Evolutionary conservation across 1,140 invertebrate genomes (phyloP).

Genomic region (Dendrolimus kikuchii): DNA sequence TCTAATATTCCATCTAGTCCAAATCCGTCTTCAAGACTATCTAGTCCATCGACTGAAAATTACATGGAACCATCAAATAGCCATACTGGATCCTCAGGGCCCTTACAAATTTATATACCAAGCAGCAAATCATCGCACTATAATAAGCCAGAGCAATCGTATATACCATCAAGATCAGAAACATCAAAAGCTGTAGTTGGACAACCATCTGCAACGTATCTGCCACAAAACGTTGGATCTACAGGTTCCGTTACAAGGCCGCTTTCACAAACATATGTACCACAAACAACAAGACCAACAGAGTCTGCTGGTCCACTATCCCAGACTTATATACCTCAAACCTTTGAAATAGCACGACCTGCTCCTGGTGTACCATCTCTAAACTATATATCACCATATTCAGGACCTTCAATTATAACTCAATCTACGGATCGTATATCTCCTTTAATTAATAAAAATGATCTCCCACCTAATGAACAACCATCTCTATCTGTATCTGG

Average conservation of each 20-base stretch:
- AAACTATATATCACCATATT: neutral
- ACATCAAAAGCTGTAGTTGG: no score
- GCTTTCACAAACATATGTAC: conserved; percentile 6
- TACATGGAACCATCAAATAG: conserved; percentile 5
- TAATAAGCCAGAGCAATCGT: no score
- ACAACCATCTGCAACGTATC: conserved; percentile 14
- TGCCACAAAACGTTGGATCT: conserved; percentile 11
- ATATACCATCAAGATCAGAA: no score
- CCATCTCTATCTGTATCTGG: neutral
- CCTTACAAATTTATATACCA: neutral
- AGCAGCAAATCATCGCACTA: no score
- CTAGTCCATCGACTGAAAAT: neutral
- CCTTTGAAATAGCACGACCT: neutral
- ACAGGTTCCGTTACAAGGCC: neutral
- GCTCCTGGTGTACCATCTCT: conserved; percentile 2
- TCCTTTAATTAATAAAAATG: neutral
- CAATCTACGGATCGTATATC: neutral
- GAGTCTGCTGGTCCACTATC: conserved; percentile 4
- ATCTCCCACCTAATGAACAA: conserved; percentile 2
- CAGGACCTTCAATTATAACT: neutral
- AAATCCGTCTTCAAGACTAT: no score
- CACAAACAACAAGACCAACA: conserved; percentile 5
- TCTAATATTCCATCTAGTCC: no score
- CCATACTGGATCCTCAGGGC: conserved; percentile 2
- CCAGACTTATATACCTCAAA: neutral